phyloP scores from a whole-genome alignment of 2,797 vertebrate species.

The Hydrocynus forskahlii region DNA sequence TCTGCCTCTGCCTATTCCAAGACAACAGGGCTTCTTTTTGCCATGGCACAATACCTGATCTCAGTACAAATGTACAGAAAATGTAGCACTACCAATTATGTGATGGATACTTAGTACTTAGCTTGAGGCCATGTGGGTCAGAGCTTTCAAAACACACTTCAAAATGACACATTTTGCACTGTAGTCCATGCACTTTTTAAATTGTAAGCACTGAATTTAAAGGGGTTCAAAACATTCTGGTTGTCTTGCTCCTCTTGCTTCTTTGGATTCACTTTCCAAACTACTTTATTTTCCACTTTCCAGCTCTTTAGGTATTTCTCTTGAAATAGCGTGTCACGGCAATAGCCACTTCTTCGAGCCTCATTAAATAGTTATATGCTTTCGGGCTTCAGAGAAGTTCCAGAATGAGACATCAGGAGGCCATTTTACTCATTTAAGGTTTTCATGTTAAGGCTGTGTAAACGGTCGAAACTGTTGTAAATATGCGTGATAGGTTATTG shows the following conservation, averaged over 20 bases:
- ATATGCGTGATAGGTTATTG: not conserved
- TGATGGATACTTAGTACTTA: not conserved
- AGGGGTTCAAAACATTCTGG: not conserved
- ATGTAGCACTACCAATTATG: not conserved
- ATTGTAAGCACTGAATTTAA: not conserved
- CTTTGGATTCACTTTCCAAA: too few species aligned
- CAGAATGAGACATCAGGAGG: too few species aligned
- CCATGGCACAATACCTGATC: slow-evolving; percentile 17
- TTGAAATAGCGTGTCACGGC: too few species aligned
- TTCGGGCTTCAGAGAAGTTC: too few species aligned
- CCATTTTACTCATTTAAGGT: too few species aligned
- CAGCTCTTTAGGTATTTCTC: too few species aligned
- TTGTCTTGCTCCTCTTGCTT: too few species aligned
- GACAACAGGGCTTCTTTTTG: slow-evolving; percentile 45
- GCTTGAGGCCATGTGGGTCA: not conserved
- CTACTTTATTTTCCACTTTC: not conserved
- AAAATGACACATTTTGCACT: not conserved
- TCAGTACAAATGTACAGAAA: not conserved
- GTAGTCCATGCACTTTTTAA: not conserved
- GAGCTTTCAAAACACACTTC: not conserved
- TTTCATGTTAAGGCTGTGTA: too few species aligned
- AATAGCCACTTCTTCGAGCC: too few species aligned
- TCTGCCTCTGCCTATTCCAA: slow-evolving; percentile 42
- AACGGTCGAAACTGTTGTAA: not conserved
- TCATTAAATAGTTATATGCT: too few species aligned